Conservation (phyloP, 2,797 vertebrate species). For the Poeciliopsis turneri region DNA sequence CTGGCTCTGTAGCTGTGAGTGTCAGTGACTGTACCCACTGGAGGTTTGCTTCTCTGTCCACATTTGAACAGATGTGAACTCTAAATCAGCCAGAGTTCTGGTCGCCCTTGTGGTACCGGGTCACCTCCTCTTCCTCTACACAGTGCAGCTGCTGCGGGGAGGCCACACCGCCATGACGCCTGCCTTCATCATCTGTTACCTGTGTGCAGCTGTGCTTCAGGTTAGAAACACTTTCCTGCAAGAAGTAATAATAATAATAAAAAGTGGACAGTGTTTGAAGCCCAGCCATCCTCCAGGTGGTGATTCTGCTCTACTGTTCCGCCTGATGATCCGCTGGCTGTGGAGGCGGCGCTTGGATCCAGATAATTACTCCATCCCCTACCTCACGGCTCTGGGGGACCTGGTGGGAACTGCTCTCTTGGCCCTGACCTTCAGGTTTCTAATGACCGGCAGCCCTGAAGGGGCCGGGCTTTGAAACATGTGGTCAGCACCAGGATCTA, state of each 20-base stretch:
- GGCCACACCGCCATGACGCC: constrained; percentile 77
- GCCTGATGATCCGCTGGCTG: constrained; percentile 83
- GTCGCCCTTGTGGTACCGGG: constrained; percentile 85
- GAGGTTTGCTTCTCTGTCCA: background rate
- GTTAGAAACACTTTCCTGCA: constrained; percentile 24
- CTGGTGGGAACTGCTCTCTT: constrained; percentile 88
- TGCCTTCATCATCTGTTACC: constrained; percentile 83
- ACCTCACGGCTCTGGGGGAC: constrained; percentile 91
- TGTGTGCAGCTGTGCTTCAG: constrained; percentile 86
- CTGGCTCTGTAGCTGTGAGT: background rate
- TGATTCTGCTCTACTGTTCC: constrained; percentile 82
- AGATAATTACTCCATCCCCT: constrained; percentile 90
- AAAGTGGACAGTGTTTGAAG: background rate
- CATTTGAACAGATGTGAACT: constrained; percentile 83
- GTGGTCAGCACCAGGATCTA: background rate
- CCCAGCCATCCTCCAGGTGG: constrained; percentile 75
- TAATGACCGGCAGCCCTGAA: constrained; percentile 49
- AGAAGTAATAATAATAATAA: background rate
- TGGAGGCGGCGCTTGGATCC: constrained; percentile 87
- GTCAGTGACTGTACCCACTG: background rate
- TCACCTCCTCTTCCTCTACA: constrained; percentile 88
- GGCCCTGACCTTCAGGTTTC: constrained; percentile 80
- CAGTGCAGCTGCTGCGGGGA: constrained; percentile 83
- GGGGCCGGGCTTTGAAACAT: constrained; percentile 47
- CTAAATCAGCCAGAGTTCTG: constrained; percentile 86